Percentiles rank a stretch among this genome's conserved stretches.
Conservation (phyloP, 1,140 invertebrate genomes). For the Helicoverpa armigera region DNA sequence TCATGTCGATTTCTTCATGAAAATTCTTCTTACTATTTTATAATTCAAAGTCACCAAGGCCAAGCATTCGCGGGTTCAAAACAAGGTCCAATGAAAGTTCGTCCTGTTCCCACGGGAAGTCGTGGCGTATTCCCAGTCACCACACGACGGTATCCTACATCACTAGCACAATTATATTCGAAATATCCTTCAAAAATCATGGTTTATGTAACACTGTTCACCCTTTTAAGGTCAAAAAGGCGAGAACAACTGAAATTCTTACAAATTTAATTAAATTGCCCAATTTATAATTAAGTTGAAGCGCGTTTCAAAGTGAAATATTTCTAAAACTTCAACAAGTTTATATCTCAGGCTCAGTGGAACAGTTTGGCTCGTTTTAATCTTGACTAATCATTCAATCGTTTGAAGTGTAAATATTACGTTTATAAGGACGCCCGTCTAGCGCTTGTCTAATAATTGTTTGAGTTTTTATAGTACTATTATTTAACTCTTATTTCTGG, state of each 20-base stretch:
- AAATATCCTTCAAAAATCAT: conserved; percentile 17
- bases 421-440: neutral
- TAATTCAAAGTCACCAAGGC: conserved; percentile 12
- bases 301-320: conserved; percentile 36
- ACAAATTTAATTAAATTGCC: conserved; percentile 45
- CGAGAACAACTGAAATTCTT: conserved; percentile 30
- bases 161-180: conserved; percentile 17
- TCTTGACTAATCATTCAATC: conserved; percentile 33
- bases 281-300: conserved; percentile 40
- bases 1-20: too few species aligned
- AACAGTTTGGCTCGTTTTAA: conserved; percentile 29
- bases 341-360: conserved; percentile 34
- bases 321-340: conserved; percentile 44
- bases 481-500: neutral
- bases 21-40: neutral
- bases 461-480: neutral
- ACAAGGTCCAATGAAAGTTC: conserved; percentile 18
- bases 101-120: conserved; percentile 32
- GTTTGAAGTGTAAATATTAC: conserved; percentile 37
- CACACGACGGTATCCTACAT: conserved; percentile 22
- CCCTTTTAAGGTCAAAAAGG: conserved; percentile 24
- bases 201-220: conserved; percentile 8
- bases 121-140: conserved; percentile 10
- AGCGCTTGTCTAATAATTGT: neutral
- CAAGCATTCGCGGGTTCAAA: neutral